Evolutionary conservation across 1,140 invertebrate genomes (phyloP).

Genomic region (Capitella teleta): DNA sequence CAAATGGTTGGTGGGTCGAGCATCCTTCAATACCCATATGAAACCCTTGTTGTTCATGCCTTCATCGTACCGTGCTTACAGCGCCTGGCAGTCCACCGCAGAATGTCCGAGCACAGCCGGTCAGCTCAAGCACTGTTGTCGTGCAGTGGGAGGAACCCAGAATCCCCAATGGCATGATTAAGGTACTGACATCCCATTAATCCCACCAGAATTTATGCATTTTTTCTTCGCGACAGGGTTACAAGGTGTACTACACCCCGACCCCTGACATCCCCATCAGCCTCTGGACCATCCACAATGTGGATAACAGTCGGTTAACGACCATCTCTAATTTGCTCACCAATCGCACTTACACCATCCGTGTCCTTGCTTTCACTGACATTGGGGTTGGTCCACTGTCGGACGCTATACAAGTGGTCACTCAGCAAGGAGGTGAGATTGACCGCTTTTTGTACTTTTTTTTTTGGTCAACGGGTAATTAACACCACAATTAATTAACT

Average conservation of each 20-base stretch:
- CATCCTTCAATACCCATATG: too few relatives aligned
- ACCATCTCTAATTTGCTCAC: slow-evolving; percentile 54
- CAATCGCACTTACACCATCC: slow-evolving; percentile 39
- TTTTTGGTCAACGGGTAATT: too few relatives aligned
- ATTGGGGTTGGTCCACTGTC: slow-evolving; percentile 53
- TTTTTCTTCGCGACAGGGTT: slow-evolving; percentile 60
- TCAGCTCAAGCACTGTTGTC: slow-evolving; percentile 87
- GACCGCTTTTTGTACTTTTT: not conserved
- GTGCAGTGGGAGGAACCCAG: slow-evolving; percentile 96
- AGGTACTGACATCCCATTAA: slow-evolving; percentile 47
- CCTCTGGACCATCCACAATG: slow-evolving; percentile 81
- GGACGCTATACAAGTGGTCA: slow-evolving; percentile 84
- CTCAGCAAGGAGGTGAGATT: slow-evolving; percentile 70
- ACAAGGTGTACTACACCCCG: slow-evolving; percentile 93
- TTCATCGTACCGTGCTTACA: slow-evolving; percentile 44
- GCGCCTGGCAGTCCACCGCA: slow-evolving; percentile 87
- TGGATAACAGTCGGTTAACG: slow-evolving; percentile 83
- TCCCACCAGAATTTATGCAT: not conserved
- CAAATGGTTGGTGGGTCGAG: too few relatives aligned
- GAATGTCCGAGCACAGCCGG: slow-evolving; percentile 80
- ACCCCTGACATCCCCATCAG: slow-evolving; percentile 72
- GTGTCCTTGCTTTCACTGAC: slow-evolving; percentile 36
- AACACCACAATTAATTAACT: too few relatives aligned
- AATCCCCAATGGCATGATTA: slow-evolving; percentile 91
- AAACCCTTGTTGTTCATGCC: too few relatives aligned